These are phyloP conservation scores for Cotesia congregata DNA, from an alignment of 2,888 invertebrate species.

Conservation along the genomic window DNA sequence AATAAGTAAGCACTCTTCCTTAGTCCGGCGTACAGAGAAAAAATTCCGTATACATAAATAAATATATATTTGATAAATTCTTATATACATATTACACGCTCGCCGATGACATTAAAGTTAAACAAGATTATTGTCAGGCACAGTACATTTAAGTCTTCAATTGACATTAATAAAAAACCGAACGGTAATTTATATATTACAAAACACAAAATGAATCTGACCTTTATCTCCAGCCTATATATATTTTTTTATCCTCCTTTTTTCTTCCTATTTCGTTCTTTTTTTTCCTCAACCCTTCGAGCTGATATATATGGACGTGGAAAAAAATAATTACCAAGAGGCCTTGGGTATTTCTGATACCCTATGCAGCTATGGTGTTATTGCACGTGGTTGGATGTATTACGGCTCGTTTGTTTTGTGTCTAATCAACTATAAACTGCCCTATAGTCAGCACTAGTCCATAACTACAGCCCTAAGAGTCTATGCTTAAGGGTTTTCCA, in stretches of 20 bases:
- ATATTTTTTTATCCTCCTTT: background rate
- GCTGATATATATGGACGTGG: slow-evolving; percentile 8
- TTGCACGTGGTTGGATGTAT: slow-evolving; percentile 61
- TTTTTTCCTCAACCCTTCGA: background rate
- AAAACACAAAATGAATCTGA: background rate
- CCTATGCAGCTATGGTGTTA: slow-evolving; percentile 45
- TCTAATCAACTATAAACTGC: slow-evolving; percentile 61
- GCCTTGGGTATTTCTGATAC: slow-evolving; percentile 52
- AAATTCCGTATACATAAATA: no score
- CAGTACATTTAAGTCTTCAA: background rate
- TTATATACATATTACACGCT: no score
- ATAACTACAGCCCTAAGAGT: slow-evolving; percentile 24
- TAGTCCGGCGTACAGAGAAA: no score
- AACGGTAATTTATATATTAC: background rate
- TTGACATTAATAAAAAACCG: background rate
- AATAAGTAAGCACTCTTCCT: background rate
- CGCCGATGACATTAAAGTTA: background rate
- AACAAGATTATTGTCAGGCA: background rate
- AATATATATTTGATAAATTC: no score
- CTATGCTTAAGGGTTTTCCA: background rate
- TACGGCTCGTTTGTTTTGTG: slow-evolving; percentile 59
- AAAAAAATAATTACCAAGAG: slow-evolving; percentile 40
- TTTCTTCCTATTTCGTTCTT: background rate
- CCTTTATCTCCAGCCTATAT: background rate
- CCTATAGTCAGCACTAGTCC: slow-evolving; percentile 21